Evolutionary conservation across 2,888 invertebrate species (phyloP).

Genomic region (Drosophila bunnanda): DNA sequence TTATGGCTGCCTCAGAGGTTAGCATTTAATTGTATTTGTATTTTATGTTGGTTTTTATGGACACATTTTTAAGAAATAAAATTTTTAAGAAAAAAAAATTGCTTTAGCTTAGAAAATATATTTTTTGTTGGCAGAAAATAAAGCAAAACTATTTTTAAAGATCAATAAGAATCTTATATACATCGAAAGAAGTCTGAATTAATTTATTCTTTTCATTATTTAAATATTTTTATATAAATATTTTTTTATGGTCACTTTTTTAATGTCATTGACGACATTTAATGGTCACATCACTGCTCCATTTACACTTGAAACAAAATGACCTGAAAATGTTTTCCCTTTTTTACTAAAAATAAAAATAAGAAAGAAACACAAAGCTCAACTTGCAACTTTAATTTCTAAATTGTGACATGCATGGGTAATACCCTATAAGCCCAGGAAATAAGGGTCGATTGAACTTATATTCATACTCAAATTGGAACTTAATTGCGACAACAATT

Average conservation of each 20-base stretch:
- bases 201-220: background rate
- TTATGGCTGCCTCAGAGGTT: constrained; percentile 3
- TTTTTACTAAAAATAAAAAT: constrained; percentile 32
- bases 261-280: constrained; percentile 3
- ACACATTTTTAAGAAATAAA: background rate
- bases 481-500: too few relatives aligned
- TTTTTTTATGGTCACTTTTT: background rate
- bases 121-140: background rate
- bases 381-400: constrained; percentile 62
- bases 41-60: background rate
- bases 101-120: too few relatives aligned
- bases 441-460: background rate
- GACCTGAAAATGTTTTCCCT: constrained; percentile 62
- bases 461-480: background rate
- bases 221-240: background rate
- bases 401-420: constrained; percentile 44
- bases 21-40: background rate
- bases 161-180: background rate
- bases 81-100: background rate
- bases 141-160: background rate
- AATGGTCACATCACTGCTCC: constrained; percentile 66
- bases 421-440: constrained; percentile 6
- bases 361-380: constrained; percentile 36
- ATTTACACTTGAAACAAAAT: constrained; percentile 39
- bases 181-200: too few relatives aligned